Conservation (phyloP, 2,888 invertebrate species). For the Sthenelais limicola region DNA sequence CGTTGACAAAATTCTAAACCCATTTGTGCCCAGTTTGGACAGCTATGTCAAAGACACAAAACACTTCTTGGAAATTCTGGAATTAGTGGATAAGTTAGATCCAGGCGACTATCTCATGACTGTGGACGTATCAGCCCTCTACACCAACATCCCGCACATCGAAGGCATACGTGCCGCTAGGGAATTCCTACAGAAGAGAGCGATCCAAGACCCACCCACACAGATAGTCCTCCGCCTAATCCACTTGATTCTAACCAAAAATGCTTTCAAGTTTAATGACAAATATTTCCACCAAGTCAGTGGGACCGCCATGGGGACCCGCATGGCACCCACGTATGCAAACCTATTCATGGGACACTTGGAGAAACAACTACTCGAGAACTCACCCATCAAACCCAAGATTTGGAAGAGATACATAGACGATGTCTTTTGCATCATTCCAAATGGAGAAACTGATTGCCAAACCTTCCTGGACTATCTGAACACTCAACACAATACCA, state of each 20-base stretch:
- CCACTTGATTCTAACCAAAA: constrained; percentile 26
- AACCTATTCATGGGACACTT: constrained; percentile 48
- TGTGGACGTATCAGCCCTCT: constrained; percentile 12
- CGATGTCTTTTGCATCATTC: constrained; percentile 49
- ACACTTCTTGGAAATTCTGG: neutral
- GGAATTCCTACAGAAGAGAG: neutral
- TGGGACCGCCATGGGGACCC: constrained; percentile 50
- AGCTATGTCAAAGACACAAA: constrained; percentile 4
- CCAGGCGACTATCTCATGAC: neutral
- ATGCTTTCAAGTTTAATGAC: constrained; percentile 46
- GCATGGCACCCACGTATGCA: constrained; percentile 47
- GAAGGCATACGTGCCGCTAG: constrained; percentile 1
- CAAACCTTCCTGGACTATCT: neutral
- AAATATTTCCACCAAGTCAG: constrained; percentile 42
- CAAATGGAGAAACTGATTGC: neutral
- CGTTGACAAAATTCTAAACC: neutral
- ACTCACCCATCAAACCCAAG: constrained; percentile 18
- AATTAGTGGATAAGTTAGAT: neutral
- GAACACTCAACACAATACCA: neutral
- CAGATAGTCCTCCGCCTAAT: neutral
- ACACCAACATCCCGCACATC: constrained; percentile 13
- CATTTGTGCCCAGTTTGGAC: neutral
- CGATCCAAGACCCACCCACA: neutral
- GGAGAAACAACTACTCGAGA: constrained; percentile 40
- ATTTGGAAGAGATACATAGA: constrained; percentile 46